phyloP scores from a whole-genome alignment of 2,113 vertebrate species.

The Mirounga angustirostris region DNA sequence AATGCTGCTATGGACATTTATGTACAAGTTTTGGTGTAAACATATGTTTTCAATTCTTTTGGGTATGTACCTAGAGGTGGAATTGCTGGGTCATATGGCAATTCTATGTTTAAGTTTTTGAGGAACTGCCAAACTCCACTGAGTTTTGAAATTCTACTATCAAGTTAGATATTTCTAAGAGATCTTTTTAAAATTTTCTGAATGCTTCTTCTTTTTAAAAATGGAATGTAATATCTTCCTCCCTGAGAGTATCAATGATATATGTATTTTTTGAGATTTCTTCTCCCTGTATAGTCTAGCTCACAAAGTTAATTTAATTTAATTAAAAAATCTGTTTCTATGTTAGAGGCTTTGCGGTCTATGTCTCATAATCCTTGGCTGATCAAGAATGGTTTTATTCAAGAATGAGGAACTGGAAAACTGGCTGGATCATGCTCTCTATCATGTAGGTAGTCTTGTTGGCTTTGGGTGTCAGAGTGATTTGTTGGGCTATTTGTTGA shows the following conservation, averaged over 20 bases:
- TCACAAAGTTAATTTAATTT: neutral
- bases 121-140: slow-evolving; percentile 1
- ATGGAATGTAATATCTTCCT: neutral
- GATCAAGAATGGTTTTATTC: neutral
- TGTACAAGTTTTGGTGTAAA: neutral
- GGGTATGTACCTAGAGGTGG: neutral
- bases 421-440: neutral
- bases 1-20: neutral
- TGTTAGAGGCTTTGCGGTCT: neutral
- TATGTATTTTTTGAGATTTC: neutral
- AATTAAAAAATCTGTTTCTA: neutral
- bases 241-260: neutral
- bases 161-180: slow-evolving; percentile 7
- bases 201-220: slow-evolving; percentile 24
- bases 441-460: neutral
- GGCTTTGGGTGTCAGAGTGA: neutral
- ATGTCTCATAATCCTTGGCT: neutral
- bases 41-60: neutral
- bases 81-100: neutral
- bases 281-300: neutral
- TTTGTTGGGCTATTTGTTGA: neutral
- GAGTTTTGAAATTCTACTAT: neutral
- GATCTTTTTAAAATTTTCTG: neutral
- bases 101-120: slow-evolving; percentile 18
- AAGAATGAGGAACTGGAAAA: neutral